Conservation (phyloP, 2,797 vertebrate species). For the Cossypha dichroa region DNA sequence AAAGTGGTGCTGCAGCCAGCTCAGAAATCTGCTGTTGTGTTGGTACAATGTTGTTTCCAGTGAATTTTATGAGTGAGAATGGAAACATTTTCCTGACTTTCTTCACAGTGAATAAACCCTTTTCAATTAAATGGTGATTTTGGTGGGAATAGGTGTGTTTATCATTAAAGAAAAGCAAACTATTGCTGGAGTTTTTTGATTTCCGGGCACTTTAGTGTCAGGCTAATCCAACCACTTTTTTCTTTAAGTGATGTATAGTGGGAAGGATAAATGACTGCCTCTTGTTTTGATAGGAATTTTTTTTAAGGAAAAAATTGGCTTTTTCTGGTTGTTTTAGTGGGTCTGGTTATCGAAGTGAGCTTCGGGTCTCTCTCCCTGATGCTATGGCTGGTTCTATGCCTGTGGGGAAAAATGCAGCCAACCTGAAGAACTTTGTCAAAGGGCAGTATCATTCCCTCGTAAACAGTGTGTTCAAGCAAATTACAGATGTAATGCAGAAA, state of each 20-base stretch:
- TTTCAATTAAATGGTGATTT: neutral
- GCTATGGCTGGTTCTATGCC: neutral
- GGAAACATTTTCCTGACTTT: neutral
- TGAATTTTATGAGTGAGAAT: neutral
- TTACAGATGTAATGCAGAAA: neutral
- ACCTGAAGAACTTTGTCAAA: neutral
- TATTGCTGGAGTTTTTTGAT: neutral
- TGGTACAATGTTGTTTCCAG: neutral
- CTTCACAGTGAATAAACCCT: neutral
- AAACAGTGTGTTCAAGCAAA: slow-evolving; percentile 18
- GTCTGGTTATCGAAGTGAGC: accelerated
- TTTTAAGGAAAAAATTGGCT: neutral
- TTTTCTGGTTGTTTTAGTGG: neutral
- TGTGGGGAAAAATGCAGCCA: neutral
- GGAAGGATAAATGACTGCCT: neutral
- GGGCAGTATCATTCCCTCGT: neutral
- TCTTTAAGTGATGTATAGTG: neutral
- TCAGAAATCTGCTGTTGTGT: neutral
- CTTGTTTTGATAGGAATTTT: neutral
- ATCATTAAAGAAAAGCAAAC: neutral
- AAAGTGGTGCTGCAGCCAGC: neutral
- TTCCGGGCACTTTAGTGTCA: neutral
- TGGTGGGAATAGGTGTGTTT: neutral
- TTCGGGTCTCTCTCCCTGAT: neutral
- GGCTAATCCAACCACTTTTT: neutral